A percentile compares a stretch with the other conserved stretches of the same genome.
These are phyloP conservation scores for Clepsis dumicolana DNA, from an alignment of 2,888 invertebrate genomes.

Conservation along the genomic window DNA sequence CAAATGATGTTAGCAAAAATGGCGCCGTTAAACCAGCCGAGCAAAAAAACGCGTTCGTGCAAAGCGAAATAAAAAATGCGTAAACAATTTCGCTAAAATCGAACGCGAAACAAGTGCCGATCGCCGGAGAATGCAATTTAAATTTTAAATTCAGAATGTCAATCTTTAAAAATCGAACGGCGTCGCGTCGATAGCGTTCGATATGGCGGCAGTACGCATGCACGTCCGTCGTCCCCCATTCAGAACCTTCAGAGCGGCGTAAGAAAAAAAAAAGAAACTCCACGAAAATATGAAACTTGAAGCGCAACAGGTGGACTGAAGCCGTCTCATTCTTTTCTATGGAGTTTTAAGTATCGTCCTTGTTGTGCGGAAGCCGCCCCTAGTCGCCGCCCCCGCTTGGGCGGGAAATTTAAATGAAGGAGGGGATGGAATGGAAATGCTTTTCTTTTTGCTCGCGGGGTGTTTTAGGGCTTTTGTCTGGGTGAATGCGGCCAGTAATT, in stretches of 20 bases:
- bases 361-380: slow-evolving; percentile 83
- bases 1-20: slow-evolving; percentile 19
- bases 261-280: slow-evolving; percentile 80
- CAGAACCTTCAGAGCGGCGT: slow-evolving; percentile 75
- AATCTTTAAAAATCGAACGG: slow-evolving; percentile 64
- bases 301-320: slow-evolving; percentile 84
- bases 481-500: slow-evolving; percentile 85
- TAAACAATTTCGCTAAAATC: slow-evolving; percentile 34
- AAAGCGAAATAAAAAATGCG: slow-evolving; percentile 26
- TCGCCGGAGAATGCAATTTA: slow-evolving; percentile 49
- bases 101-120: slow-evolving; percentile 29
- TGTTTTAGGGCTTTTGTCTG: slow-evolving; percentile 85
- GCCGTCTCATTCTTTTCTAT: slow-evolving; percentile 85
- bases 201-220: slow-evolving; percentile 79
- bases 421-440: slow-evolving; percentile 82
- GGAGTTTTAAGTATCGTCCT: slow-evolving; percentile 78
- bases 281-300: slow-evolving; percentile 79
- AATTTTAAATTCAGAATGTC: slow-evolving; percentile 53
- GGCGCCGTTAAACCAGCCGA: slow-evolving; percentile 1
- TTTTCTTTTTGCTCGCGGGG: slow-evolving; percentile 85
- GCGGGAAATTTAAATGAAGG: slow-evolving; percentile 84
- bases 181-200: slow-evolving; percentile 71
- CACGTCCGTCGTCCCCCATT: slow-evolving; percentile 74
- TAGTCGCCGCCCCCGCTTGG: slow-evolving; percentile 81
- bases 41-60: slow-evolving; percentile 17